phyloP scores from a whole-genome alignment of 2,113 vertebrate genomes.

The Megalops atlanticus region DNA sequence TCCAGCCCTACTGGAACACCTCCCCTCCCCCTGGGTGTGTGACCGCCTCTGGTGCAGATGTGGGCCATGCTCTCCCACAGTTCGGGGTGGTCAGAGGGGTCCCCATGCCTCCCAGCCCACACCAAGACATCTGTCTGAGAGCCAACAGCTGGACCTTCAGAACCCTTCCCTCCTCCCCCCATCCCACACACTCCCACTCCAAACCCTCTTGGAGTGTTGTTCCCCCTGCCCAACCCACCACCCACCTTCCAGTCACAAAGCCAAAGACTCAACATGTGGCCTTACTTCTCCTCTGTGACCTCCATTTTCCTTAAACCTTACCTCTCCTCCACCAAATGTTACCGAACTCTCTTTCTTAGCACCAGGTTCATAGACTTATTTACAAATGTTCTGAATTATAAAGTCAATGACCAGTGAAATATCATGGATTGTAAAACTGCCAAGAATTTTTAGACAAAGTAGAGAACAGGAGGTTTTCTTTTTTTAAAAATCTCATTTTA shows the following conservation, averaged over 20 bases:
- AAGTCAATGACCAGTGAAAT: slow-evolving; percentile 18
- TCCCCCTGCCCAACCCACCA: background rate
- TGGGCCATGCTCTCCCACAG: background rate
- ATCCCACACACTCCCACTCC: background rate
- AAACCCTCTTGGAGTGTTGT: background rate
- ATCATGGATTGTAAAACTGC: slow-evolving; percentile 35
- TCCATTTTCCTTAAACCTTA: background rate
- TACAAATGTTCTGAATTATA: background rate
- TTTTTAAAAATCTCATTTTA: slow-evolving; percentile 19
- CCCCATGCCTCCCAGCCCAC: background rate
- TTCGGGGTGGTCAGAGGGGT: background rate
- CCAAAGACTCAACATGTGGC: slow-evolving; percentile 24
- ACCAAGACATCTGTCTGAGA: background rate
- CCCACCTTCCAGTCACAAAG: slow-evolving; percentile 8
- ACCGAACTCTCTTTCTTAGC: background rate
- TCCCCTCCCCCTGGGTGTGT: slow-evolving; percentile 4
- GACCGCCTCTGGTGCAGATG: background rate
- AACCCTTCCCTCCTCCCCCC: background rate
- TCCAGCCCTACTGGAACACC: slow-evolving; percentile 1
- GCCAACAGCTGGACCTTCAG: background rate
- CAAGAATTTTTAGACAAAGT: background rate
- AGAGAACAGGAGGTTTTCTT: slow-evolving; percentile 18
- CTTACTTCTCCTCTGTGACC: slow-evolving; percentile 7
- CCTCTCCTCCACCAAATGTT: too few species aligned
- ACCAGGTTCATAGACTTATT: background rate